Evolutionary conservation across 1,140 invertebrate species (phyloP).

Genomic region (Heterodera schachtii): DNA sequence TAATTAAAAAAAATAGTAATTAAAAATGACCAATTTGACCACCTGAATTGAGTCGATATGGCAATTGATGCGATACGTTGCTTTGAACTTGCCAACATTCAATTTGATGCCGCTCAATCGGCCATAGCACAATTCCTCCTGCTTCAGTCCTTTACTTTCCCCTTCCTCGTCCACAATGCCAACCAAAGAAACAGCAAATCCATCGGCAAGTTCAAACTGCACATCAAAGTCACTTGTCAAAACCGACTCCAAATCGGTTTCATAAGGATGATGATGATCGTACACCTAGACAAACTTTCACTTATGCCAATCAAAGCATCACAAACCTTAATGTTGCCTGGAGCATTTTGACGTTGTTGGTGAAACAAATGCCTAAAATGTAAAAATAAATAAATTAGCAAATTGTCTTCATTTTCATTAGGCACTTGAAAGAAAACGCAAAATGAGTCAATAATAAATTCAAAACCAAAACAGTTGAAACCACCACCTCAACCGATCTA

Average conservation of each 20-base stretch:
- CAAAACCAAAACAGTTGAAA: background rate
- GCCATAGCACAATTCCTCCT: conserved; percentile 83
- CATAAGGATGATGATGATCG: background rate
- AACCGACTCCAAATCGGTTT: background rate
- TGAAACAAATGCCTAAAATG: conserved; percentile 2
- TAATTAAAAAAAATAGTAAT: background rate
- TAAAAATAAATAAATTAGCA: background rate
- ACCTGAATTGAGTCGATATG: conserved; percentile 81
- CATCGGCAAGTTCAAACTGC: conserved; percentile 57
- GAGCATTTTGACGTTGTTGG: background rate
- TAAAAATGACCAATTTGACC: background rate
- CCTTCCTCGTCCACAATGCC: conserved; percentile 67
- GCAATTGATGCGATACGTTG: conserved; percentile 74
- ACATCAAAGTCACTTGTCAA: background rate
- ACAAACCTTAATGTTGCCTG: background rate
- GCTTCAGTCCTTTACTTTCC: conserved; percentile 62
- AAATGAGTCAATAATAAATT: background rate
- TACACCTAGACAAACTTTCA: background rate
- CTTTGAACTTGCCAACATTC: conserved; percentile 73
- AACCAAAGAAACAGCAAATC: conserved; percentile 82
- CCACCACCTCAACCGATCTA: background rate
- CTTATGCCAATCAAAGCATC: too few relatives aligned
- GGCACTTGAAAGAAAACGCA: too few relatives aligned
- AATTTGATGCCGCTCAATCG: conserved; percentile 70
- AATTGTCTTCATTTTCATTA: background rate